Base-by-base conservation (phyloP, 2,797 vertebrate genomes). In the Microcaecilia unicolor region DNA sequence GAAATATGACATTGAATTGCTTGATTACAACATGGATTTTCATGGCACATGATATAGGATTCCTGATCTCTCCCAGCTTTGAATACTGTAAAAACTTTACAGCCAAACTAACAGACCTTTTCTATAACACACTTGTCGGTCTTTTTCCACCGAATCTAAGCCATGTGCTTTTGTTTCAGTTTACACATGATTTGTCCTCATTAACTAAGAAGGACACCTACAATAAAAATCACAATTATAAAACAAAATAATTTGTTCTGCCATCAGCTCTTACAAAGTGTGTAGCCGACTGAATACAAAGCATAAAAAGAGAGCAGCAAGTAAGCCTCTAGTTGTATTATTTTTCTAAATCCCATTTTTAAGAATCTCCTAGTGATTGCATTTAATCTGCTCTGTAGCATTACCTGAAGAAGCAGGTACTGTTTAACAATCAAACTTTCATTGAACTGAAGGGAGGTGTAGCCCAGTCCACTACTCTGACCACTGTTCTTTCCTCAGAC, bases 381-480 rank as follows among this genome's bases (percentile, higher is more conserved):
- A 11, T 28, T 53, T 43, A 34, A 37, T 22, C 22, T 34, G 48
- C 37, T 45, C 41, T 50, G 37, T 51, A 43, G 51, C 41, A 29
- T 57, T 53, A 61, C 54, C 63, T 47, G 58, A 61, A 61, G 36
- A 42, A 38, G 33, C 29, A 33, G 13, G 11, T 37, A 46, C 43
- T 40, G 50, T 51, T 38, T 41, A 53, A 33, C 18, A 34, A 22
- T 24, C 26, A 9, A 46, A 36, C 12, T 17, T 40, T 31, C 24
- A 18, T 3, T 39, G 65, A 71, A 36, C 67, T 75, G 62, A 83
- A 76, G 44, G 65, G 27, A 56, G n/a, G 98, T 79, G 47, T 98
- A 98, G 26, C 89, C 92, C 31, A 72, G 70, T 10, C 50, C 62
- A 3, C 39, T 49, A 15, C 47, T 32, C 22, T 62, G 64, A 37